phyloP scores from a whole-genome alignment of 2,797 vertebrate genomes.

The Setipinna tenuifilis region DNA sequence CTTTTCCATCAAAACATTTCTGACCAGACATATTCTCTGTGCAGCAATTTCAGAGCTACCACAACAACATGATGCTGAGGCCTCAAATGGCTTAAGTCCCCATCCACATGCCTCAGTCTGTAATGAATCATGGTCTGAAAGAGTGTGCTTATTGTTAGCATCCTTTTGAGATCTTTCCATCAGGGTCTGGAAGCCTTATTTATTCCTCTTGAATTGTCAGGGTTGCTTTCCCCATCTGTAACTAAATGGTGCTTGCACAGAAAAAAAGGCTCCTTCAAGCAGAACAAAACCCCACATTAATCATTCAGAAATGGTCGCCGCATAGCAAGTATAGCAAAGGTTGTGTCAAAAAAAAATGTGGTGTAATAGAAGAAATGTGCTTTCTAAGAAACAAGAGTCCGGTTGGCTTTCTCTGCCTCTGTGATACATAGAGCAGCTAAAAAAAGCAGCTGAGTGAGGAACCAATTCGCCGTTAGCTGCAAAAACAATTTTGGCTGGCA shows the following conservation, averaged over 20 bases:
- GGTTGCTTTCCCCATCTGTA: constrained; percentile 57
- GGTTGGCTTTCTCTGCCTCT: not conserved
- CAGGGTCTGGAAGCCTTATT: constrained; percentile 61
- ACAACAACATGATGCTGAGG: not conserved
- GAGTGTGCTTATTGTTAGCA: constrained; percentile 60
- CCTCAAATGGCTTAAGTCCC: constrained; percentile 38
- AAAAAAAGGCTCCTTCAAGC: constrained; percentile 66
- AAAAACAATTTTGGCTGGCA: not conserved
- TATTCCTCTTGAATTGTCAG: constrained; percentile 69
- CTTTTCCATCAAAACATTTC: no score
- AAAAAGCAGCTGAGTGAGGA: not conserved
- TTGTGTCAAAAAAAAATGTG: constrained; percentile 63
- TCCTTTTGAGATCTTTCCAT: constrained; percentile 58
- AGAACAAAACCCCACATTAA: constrained; percentile 70
- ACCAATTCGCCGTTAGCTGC: not conserved
- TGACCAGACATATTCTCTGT: not conserved
- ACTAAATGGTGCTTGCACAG: constrained; percentile 61
- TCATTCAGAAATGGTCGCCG: constrained; percentile 63
- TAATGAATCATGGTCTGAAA: constrained; percentile 63
- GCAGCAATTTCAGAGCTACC: not conserved
- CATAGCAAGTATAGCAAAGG: constrained; percentile 74
- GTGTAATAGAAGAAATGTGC: constrained; percentile 64
- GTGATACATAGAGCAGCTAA: not conserved
- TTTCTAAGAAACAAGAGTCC: constrained; percentile 72
- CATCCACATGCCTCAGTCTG: constrained; percentile 56